A percentile compares a stretch with the other conserved stretches of the same genome.
Conservation (phyloP, 1,140 invertebrate species). For the Xylocopa sonorina region DNA sequence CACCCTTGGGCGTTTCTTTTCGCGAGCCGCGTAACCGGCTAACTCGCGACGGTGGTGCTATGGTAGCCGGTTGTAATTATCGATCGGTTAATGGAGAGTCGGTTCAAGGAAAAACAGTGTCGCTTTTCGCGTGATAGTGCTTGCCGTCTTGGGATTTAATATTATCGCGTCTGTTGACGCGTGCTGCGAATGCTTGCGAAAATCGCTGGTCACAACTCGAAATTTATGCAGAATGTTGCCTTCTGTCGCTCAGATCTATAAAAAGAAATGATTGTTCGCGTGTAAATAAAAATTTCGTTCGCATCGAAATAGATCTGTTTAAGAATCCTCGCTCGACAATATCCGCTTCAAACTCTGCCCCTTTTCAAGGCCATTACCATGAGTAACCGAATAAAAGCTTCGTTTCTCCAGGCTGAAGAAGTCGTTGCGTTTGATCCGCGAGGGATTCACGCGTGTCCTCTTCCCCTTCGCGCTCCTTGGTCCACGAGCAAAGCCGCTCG, state of each 20-base stretch:
- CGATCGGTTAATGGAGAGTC: slow-evolving; percentile 50
- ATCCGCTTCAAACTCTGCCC: no score
- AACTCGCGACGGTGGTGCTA: slow-evolving; percentile 8
- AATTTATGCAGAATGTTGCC: background rate
- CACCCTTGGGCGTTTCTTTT: slow-evolving; percentile 28
- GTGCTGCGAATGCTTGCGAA: background rate
- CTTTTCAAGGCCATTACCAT: background rate
- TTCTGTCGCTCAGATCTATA: no score
- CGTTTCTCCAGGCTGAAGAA: slow-evolving; percentile 30
- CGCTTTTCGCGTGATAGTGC: background rate
- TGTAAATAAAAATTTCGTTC: no score
- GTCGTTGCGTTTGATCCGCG: slow-evolving; percentile 20
- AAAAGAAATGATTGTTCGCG: no score
- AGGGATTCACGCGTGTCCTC: slow-evolving; percentile 15
- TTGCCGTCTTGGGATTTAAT: slow-evolving; percentile 27
- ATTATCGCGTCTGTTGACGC: slow-evolving; percentile 34
- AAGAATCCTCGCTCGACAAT: background rate
- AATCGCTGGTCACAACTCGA: background rate
- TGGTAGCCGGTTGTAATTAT: slow-evolving; percentile 55
- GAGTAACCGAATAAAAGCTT: slow-evolving; percentile 39
- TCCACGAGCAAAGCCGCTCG: background rate
- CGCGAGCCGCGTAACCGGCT: slow-evolving; percentile 34
- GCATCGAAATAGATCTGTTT: no score
- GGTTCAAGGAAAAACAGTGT: slow-evolving; percentile 37
- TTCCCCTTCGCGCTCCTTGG: slow-evolving; percentile 6